A percentile compares a stretch with the other conserved stretches of the same genome.
Evolutionary conservation across 64 coral and sea anemone genomes (phyloP).

Genomic region (Montipora cactus): DNA sequence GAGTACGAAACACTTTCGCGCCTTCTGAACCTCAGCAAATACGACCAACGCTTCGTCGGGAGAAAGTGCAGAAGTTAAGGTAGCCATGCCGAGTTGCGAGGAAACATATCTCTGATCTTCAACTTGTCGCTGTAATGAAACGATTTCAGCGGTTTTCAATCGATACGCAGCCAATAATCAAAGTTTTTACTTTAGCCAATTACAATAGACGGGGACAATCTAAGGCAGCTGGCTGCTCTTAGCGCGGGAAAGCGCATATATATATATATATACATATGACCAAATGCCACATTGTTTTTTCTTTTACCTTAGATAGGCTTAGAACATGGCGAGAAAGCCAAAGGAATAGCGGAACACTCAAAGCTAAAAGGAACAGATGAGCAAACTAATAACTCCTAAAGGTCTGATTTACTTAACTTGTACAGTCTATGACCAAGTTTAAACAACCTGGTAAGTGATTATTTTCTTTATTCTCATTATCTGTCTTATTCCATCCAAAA

Average conservation of each 20-base stretch:
- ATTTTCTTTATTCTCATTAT: neutral
- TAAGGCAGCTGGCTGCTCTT: too few species aligned
- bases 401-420: too few species aligned
- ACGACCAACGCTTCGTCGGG: slow-evolving; percentile 93
- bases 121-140: slow-evolving; percentile 7
- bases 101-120: slow-evolving; percentile 78
- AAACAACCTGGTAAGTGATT: too few species aligned
- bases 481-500: neutral
- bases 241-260: too few species aligned
- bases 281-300: too few species aligned
- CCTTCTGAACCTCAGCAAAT: slow-evolving; percentile 95
- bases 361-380: too few species aligned
- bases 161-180: neutral
- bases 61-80: slow-evolving; percentile 92
- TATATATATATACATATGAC: too few species aligned
- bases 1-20: slow-evolving; percentile 96
- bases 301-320: too few species aligned
- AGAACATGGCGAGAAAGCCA: too few species aligned
- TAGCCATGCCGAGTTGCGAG: slow-evolving; percentile 90
- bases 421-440: too few species aligned
- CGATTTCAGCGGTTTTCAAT: neutral
- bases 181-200: neutral
- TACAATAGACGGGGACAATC: neutral
- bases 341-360: too few species aligned
- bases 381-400: too few species aligned